Evolutionary conservation across 2,888 invertebrate species (phyloP), one percentile per base, ranked within the genome.

Genomic region (Boloria euphrosyne): DNA sequence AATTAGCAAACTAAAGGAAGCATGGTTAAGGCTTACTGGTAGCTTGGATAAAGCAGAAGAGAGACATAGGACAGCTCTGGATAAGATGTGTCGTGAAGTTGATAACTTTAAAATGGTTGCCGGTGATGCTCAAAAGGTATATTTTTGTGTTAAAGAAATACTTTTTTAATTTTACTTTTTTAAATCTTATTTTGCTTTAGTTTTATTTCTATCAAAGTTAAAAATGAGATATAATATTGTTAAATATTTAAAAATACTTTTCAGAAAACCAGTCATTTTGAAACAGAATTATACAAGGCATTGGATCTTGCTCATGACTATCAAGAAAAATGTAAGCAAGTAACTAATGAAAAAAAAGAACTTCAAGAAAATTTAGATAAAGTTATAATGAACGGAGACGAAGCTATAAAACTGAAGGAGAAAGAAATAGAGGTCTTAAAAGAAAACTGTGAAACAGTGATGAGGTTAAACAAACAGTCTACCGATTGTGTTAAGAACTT

Each of bases 271-370:
- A 93, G 93, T 69, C 93, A 93, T 50, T 93, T 94, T 73, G 96
- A 96, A 85, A 91, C 93, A 6, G 97, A 97, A 86, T 85, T 96
- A 1, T 94, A 95, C 43, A 95, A 95, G 86, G 94, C 96, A 0
- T 82, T 96, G 52, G 94, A 94, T 74, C 80, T 96, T 49, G 95
- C 95, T 0, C 94, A 95, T 44, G 94, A 93, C 71, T 95, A 94
- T 76, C 94, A 95, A 80, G 94, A 94, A 27, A 95, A 95, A 81
- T 93, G 93, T 67, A 93, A 93, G 65, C 86, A 87, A 50, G 74
- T 95, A 0, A 93, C 94, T 62, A 70, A 78, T 1, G 93, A 94
- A 67, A 87, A 93, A 64, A 82, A 84, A 13, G 84, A 86, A 44
- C 66, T 86, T 0, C 79, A 86, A 70, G 80, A 81, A 3, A 86